Conservation (phyloP, 2,888 invertebrate genomes). For the Pteria penguin region DNA sequence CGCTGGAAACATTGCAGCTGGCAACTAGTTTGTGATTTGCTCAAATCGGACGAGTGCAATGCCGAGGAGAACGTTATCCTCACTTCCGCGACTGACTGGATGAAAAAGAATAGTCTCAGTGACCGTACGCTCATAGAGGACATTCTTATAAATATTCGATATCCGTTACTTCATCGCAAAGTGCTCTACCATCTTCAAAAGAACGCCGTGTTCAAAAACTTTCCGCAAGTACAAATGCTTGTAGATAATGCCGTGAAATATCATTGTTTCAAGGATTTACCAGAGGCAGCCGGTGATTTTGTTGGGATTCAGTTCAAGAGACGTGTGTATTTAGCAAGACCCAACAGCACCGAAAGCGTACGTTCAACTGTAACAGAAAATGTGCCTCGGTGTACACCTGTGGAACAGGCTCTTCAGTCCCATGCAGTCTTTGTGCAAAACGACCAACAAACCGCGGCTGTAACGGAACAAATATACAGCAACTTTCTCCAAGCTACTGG, state of each 20-base stretch:
- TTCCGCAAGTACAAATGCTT: constrained; percentile 70
- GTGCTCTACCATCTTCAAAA: constrained; percentile 74
- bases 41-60: constrained; percentile 66
- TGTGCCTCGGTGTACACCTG: background rate
- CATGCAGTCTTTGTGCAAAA: constrained; percentile 29
- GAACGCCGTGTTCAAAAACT: constrained; percentile 74
- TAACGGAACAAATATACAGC: constrained; percentile 23
- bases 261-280: constrained; percentile 74
- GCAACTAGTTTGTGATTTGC: constrained; percentile 68
- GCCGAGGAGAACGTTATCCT: constrained; percentile 73
- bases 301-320: constrained; percentile 64
- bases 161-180: constrained; percentile 69
- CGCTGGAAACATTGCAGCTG: constrained; percentile 67
- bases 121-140: constrained; percentile 73
- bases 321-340: constrained; percentile 6
- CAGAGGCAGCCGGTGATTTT: constrained; percentile 72
- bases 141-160: constrained; percentile 72
- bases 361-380: background rate
- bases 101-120: constrained; percentile 73
- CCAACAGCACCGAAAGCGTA: constrained; percentile 4
- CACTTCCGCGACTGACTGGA: constrained; percentile 74
- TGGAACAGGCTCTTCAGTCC: constrained; percentile 1
- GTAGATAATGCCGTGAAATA: constrained; percentile 70
- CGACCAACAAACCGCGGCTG: constrained; percentile 1
- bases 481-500: constrained; percentile 5